Evolutionary conservation across 1,140 invertebrate species (phyloP).

Genomic region (Phthorimaea operculella): DNA sequence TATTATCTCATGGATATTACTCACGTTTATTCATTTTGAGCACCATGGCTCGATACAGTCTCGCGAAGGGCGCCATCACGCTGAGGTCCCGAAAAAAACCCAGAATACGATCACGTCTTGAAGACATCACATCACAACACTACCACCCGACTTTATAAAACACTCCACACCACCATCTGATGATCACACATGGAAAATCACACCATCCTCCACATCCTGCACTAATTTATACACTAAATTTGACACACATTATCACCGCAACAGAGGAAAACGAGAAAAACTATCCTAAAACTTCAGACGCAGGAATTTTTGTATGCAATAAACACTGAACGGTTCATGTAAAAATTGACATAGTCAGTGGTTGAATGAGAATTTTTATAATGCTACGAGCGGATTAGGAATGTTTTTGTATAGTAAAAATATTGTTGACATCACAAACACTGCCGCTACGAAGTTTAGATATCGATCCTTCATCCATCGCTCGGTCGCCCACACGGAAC

Average conservation of each 20-base stretch:
- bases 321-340: too few species aligned
- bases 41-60: conserved; percentile 59
- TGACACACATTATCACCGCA: conserved; percentile 62
- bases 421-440: conserved; percentile 50
- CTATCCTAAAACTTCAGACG: background rate
- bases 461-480: conserved; percentile 20
- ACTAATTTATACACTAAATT: conserved; percentile 54
- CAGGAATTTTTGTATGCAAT: too few species aligned
- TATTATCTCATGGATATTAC: conserved; percentile 13
- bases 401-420: conserved; percentile 15
- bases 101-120: conserved; percentile 26
- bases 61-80: conserved; percentile 55
- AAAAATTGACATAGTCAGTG: too few species aligned
- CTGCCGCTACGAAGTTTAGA: conserved; percentile 27
- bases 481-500: background rate
- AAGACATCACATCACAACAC: conserved; percentile 29
- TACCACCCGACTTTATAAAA: conserved; percentile 16
- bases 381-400: background rate
- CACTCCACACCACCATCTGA: background rate
- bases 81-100: conserved; percentile 43
- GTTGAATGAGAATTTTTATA: too few species aligned
- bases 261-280: background rate
- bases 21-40: conserved; percentile 63
- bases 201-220: conserved; percentile 19
- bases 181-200: conserved; percentile 10